Evolutionary conservation across 1,140 invertebrate species (phyloP).

Genomic region (Drosophila kurseongensis): DNA sequence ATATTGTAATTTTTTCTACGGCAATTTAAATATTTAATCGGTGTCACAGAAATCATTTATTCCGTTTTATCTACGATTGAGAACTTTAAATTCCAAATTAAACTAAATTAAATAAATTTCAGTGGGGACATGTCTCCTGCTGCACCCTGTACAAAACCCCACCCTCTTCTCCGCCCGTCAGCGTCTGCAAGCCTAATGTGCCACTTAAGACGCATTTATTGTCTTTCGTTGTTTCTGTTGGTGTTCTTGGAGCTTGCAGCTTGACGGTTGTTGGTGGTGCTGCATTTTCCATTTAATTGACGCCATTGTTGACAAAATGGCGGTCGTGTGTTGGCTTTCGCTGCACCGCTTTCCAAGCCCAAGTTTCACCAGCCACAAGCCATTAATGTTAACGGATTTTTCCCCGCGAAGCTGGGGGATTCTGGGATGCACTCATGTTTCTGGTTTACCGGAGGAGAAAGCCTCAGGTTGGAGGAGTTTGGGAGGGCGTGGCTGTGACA

Average conservation of each 20-base stretch:
- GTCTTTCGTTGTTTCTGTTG: constrained; percentile 57
- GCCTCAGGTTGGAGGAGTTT: background rate
- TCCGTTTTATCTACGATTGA: too few relatives aligned
- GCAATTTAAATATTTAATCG: too few relatives aligned
- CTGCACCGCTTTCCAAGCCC: constrained; percentile 17
- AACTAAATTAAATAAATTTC: too few relatives aligned
- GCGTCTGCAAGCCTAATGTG: constrained; percentile 75
- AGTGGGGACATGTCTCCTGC: background rate
- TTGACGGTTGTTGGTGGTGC: constrained; percentile 30
- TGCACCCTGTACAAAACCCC: constrained; percentile 49
- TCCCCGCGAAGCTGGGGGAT: background rate
- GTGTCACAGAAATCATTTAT: too few relatives aligned
- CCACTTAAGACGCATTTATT: constrained; percentile 82
- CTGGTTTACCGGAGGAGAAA: constrained; percentile 30
- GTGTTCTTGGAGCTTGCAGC: constrained; percentile 17
- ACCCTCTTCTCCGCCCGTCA: background rate
- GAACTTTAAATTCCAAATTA: too few relatives aligned
- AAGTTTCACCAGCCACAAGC: constrained; percentile 51
- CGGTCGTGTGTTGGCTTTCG: constrained; percentile 61
- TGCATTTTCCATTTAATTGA: constrained; percentile 82
- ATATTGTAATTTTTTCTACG: too few relatives aligned
- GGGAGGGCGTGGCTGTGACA: constrained; percentile 24
- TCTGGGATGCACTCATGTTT: constrained; percentile 34
- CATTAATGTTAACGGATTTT: constrained; percentile 64
- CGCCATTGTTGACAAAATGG: constrained; percentile 82